Conservation (phyloP, 1,140 invertebrate genomes). For the Leptonema lineaticorne region DNA sequence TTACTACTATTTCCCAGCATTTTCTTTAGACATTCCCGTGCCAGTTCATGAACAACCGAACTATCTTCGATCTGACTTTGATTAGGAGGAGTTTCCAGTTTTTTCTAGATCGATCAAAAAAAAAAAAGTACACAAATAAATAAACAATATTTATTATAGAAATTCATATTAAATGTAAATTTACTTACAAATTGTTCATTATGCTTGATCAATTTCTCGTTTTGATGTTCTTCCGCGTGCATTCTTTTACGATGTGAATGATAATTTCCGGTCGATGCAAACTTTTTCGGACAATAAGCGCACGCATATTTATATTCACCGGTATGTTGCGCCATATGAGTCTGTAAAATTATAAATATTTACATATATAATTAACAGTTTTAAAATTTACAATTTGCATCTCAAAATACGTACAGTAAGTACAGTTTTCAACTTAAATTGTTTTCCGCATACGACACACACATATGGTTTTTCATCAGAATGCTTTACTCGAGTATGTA, state of each 20-base stretch:
- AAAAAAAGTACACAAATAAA: background rate
- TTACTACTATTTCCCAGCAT: constrained; percentile 7
- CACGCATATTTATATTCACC: constrained; percentile 25
- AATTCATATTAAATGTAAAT: background rate
- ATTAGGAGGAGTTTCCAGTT: background rate
- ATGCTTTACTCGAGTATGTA: constrained; percentile 32
- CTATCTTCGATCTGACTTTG: background rate
- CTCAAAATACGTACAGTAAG: constrained; percentile 23
- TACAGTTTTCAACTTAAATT: constrained; percentile 36
- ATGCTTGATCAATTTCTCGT: background rate
- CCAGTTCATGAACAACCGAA: constrained; percentile 9
- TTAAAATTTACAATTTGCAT: background rate
- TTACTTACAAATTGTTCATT: constrained; percentile 24
- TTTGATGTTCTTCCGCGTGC: constrained; percentile 24
- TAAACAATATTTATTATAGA: background rate
- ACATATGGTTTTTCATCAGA: constrained; percentile 35
- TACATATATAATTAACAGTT: background rate
- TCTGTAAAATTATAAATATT: constrained; percentile 11
- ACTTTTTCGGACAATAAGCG: constrained; percentile 22
- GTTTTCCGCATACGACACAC: constrained; percentile 36
- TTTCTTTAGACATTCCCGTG: constrained; percentile 10
- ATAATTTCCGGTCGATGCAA: constrained; percentile 23
- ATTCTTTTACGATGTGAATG: constrained; percentile 20
- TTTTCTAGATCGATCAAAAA: constrained; percentile 24
- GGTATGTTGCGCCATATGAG: constrained; percentile 26